Base-by-base conservation (phyloP, 2,113 vertebrate genomes). In the Butorides virescens region DNA sequence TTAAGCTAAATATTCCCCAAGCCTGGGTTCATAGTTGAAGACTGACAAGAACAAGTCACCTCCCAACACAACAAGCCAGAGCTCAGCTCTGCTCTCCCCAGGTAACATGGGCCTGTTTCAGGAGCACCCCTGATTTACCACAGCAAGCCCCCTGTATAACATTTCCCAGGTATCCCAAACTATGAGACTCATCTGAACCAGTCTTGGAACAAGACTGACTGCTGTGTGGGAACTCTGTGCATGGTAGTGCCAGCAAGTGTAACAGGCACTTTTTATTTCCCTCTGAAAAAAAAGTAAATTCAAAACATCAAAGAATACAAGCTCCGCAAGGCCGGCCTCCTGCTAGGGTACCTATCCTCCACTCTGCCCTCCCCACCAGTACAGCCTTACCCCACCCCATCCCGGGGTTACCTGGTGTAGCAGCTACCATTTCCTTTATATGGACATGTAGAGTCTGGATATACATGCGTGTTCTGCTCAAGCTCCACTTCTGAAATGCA, bases 321-420 rank as follows among this genome's bases (percentile, higher is more conserved):
- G 42, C 46, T 14, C 44, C 93, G 27, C 10, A 39, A 39, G 17
- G 5, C 39, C 65, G 61, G 39, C 4, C 22, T 62, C 63, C 59
- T 16, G 22, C 27, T 23, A 11, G n/a, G n/a, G 20, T 8, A 13
- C 6, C 13, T 2, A 2, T 36, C 30, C 39, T 44, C 37, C 10
- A 4, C 49, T 63, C 72, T 36, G 3, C 16, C 71, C 86, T 86
- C 53, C 27, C 32, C 71, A 79, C 34, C 39, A 47, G n/a, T n/a
- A 42, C 74, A 27, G 83, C 36, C 80, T 65, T 18, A 68, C 7
- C 15, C 68, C 68, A 4, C 5, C 72, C 89, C 79, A 42, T 5
- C 29, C 44, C 25, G 52, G 52, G 32, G 86, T 97, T 97, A 97
- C 97, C 97, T 97, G 97, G 77, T 66, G 83, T 55, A 79, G 93